Conservation (phyloP, 2,888 invertebrate genomes). For the Hypsopygia costalis region DNA sequence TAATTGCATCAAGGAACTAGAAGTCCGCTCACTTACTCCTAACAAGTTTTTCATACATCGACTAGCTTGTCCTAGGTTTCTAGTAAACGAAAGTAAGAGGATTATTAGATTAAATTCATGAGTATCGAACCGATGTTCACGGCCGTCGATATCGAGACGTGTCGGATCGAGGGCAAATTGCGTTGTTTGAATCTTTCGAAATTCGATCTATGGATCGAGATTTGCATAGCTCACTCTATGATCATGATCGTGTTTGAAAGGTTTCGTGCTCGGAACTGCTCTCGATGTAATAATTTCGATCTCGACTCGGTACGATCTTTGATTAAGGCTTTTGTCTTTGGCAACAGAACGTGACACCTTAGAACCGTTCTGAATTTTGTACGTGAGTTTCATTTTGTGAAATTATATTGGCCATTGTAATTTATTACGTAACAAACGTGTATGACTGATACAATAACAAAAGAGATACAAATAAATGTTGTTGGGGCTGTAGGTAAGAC, state of each 20-base stretch:
- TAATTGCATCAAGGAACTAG: conserved; percentile 4
- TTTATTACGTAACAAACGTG: too few relatives aligned
- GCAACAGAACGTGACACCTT: neutral
- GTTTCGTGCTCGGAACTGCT: conserved; percentile 7
- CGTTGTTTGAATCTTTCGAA: conserved; percentile 25
- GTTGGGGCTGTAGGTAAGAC: too few relatives aligned
- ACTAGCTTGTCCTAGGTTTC: conserved; percentile 1
- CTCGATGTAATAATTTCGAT: conserved; percentile 1
- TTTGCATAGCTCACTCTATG: conserved; percentile 11
- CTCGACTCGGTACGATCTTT: neutral
- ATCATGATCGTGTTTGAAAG: neutral
- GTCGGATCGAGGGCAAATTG: conserved; percentile 29
- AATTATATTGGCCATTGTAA: too few relatives aligned
- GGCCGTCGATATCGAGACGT: conserved; percentile 28
- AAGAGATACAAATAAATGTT: too few relatives aligned
- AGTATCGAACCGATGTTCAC: conserved; percentile 44
- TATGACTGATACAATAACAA: too few relatives aligned
- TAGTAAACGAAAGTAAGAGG: conserved; percentile 38
- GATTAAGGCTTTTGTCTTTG: neutral
- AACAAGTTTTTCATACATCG: conserved; percentile 6
- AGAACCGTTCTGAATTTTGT: too few relatives aligned
- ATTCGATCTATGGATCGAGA: conserved; percentile 18
- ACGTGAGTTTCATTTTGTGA: too few relatives aligned
- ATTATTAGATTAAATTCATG: conserved; percentile 29
- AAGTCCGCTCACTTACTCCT: conserved; percentile 4